Conservation (phyloP, 1,140 invertebrate species). For the Bombus impatiens region DNA sequence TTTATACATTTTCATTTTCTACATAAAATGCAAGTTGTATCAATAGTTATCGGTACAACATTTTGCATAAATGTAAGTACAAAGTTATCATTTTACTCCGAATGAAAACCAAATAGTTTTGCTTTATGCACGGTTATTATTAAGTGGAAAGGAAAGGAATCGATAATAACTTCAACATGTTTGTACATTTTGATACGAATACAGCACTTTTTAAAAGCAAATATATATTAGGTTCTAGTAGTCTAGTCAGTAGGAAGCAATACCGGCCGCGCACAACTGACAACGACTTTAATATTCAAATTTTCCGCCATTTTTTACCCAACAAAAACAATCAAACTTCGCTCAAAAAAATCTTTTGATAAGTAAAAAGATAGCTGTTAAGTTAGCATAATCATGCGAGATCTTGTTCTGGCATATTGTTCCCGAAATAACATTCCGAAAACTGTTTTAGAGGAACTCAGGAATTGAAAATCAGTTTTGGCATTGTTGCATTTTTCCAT, state of each 20-base stretch:
- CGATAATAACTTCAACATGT: slow-evolving; percentile 45
- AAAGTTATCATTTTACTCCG: slow-evolving; percentile 17
- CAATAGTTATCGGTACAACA: slow-evolving; percentile 32
- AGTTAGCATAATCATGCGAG: slow-evolving; percentile 67
- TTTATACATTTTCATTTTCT: slow-evolving; percentile 56
- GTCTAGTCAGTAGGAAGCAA: slow-evolving; percentile 74
- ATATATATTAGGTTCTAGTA: slow-evolving; percentile 61
- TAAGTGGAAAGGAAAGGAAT: slow-evolving; percentile 33
- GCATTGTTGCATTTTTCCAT: slow-evolving; percentile 36
- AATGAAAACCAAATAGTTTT: slow-evolving; percentile 9
- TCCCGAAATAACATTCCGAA: slow-evolving; percentile 46
- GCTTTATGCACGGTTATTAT: slow-evolving; percentile 41
- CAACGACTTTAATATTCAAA: slow-evolving; percentile 75
- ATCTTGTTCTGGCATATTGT: slow-evolving; percentile 51
- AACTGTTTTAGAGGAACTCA: slow-evolving; percentile 47
- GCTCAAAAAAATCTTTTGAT: slow-evolving; percentile 75
- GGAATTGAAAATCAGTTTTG: slow-evolving; percentile 68
- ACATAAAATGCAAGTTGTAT: slow-evolving; percentile 36
- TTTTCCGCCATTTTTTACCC: slow-evolving; percentile 74
- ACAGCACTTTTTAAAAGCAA: slow-evolving; percentile 65
- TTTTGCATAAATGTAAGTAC: slow-evolving; percentile 17
- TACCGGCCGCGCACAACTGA: slow-evolving; percentile 77
- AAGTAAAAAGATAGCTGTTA: slow-evolving; percentile 67
- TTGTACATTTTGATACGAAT: slow-evolving; percentile 69
- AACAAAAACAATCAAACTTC: slow-evolving; percentile 76